A percentile compares a stretch with the other conserved stretches of the same genome.
These are phyloP conservation scores for Agonum fuliginosum DNA, from an alignment of 2,888 invertebrate genomes.

Conservation along the genomic window DNA sequence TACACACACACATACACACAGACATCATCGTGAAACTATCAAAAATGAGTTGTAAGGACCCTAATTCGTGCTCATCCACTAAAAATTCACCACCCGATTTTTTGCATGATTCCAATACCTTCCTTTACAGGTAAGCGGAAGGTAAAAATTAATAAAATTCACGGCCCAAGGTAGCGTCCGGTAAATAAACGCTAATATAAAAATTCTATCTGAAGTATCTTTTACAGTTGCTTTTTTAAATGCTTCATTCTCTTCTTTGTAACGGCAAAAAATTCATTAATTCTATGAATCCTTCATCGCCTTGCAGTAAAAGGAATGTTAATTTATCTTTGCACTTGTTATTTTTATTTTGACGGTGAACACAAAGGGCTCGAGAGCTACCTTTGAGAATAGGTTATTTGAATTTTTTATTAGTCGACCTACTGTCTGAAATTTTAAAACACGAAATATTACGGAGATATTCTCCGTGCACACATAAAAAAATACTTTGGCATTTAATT, in stretches of 20 bases:
- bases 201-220: conserved; percentile 34
- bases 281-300: conserved; percentile 49
- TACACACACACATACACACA: no score
- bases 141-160: background rate
- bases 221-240: conserved; percentile 20
- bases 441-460: no score
- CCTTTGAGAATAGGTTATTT: conserved; percentile 14
- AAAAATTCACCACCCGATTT: no score
- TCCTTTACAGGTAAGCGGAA: background rate
- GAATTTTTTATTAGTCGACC: conserved; percentile 9
- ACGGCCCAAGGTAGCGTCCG: background rate
- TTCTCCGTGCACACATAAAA: no score
- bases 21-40: no score
- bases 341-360: conserved; percentile 37
- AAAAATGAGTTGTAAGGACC: no score
- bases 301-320: conserved; percentile 49
- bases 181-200: conserved; percentile 24
- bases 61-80: no score
- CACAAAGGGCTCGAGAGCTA: background rate
- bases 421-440: background rate
- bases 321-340: conserved; percentile 51
- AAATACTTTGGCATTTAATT: no score
- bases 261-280: conserved; percentile 52
- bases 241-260: conserved; percentile 3
- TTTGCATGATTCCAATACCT: background rate